These are phyloP conservation scores for Leptinotarsa tumamoca DNA, from an alignment of 2,888 invertebrate genomes.

Conservation along the genomic window DNA sequence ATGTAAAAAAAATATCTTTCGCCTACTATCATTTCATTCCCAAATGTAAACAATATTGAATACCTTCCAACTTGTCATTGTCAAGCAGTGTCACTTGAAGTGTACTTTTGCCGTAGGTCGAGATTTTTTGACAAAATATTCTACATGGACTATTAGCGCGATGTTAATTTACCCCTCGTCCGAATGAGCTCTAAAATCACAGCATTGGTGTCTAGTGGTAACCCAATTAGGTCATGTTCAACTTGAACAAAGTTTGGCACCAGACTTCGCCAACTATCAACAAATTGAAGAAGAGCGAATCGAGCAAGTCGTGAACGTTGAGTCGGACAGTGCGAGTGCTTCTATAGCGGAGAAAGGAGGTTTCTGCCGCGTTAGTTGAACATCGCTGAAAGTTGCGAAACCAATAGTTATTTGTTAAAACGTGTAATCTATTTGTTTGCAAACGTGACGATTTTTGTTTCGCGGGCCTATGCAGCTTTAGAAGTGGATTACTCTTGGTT, in stretches of 20 bases:
- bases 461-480: no score
- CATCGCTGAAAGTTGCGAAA: not conserved
- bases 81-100: no score
- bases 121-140: no score
- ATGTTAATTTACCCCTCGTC: no score
- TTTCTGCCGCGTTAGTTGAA: not conserved
- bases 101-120: no score
- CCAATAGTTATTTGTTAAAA: not conserved
- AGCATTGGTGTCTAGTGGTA: not conserved
- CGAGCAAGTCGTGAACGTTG: not conserved
- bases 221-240: not conserved
- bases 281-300: conserved; percentile 4
- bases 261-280: not conserved
- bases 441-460: not conserved
- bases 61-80: no score
- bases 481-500: no score
- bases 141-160: no score
- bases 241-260: conserved; percentile 9
- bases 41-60: no score
- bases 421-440: not conserved
- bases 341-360: not conserved
- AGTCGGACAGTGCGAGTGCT: not conserved
- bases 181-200: not conserved
- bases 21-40: no score
- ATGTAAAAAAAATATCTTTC: no score